Percentiles rank a stretch among this genome's conserved stretches.
Evolutionary conservation across 1,140 invertebrate species (phyloP).

Genomic region (Aradophagus sp.): DNA sequence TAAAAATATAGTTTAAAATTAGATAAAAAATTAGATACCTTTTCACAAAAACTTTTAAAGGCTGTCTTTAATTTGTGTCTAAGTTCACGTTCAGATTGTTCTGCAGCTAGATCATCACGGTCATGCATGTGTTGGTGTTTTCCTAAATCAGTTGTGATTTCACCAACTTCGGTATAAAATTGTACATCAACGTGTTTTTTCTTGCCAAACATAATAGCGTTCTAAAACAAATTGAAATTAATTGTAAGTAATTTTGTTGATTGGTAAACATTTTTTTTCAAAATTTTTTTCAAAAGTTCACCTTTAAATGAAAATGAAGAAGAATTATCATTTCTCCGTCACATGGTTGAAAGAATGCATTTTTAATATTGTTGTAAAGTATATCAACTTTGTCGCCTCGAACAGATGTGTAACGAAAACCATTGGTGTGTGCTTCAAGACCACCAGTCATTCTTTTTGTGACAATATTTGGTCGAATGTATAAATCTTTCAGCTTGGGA

Average conservation of each 20-base stretch:
- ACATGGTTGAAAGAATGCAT: slow-evolving; percentile 99
- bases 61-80: slow-evolving; percentile 97
- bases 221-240: slow-evolving; percentile 72
- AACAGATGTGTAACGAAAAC: slow-evolving; percentile 98
- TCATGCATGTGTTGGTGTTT: slow-evolving; percentile 99
- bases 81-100: slow-evolving; percentile 97
- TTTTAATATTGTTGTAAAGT: slow-evolving; percentile 99
- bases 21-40: slow-evolving; percentile 73
- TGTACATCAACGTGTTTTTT: slow-evolving; percentile 99
- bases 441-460: slow-evolving; percentile 95
- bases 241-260: neutral
- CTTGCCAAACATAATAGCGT: slow-evolving; percentile 99
- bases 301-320: slow-evolving; percentile 98
- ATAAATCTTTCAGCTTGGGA: slow-evolving; percentile 98
- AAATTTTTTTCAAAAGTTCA: too few relatives aligned
- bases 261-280: too few relatives aligned
- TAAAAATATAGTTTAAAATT: slow-evolving; percentile 4
- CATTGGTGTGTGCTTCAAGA: slow-evolving; percentile 97
- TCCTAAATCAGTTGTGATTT: slow-evolving; percentile 99
- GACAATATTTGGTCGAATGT: slow-evolving; percentile 98
- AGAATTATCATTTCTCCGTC: slow-evolving; percentile 99
- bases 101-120: slow-evolving; percentile 97
- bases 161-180: slow-evolving; percentile 99
- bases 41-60: slow-evolving; percentile 99
- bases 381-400: slow-evolving; percentile 99